Evolutionary conservation across 2,888 invertebrate species (phyloP), one percentile per base, ranked within the genome.

Genomic region (Rhimphoctona megacephalus): DNA sequence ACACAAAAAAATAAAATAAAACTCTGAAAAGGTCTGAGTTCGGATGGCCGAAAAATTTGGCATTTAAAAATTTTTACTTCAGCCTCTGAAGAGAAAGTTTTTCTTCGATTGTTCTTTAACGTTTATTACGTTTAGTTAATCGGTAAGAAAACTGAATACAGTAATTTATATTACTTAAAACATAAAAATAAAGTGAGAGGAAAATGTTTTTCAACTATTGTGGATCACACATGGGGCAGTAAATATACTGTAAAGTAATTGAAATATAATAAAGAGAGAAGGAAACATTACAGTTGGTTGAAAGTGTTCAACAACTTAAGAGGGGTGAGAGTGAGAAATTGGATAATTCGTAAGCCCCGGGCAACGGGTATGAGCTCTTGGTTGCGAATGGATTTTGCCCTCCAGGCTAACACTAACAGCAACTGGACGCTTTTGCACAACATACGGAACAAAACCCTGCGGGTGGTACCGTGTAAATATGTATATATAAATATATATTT

Each of bases 281-380:
- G 77, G 36, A 33, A 52, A 67, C 36, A 17, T 74, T 64, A 66
- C 49, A 54, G 43, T 46, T 82, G 61, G 76, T 36, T 72, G 78
- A 83, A 67, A 80, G 39, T 80, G 61, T 57, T 73, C 61, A 80
- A 36, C 30, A 67, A 74, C 36, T 64, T 30, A 19, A 82, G 70
- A 73, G 54, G 84, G 85, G 70, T 57, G 85, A 70, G 81, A 84
- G 80, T 84, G 72, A 80, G 80, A 89, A 91, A 90, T 90, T 89
- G 89, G 88, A 90, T 89, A 90, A 91, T 91, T 90, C 87, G 88
- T 87, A 76, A 81, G 82, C 88, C 19, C 88, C 88, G 87, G 89
- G 88, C 88, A 85, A 81, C 85, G 46, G 19, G 74, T 78, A 80
- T 49, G 39, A 74, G 69, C 64, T 72, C 80, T 66, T 80, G 83